Evolutionary conservation across 2,113 vertebrate genomes (phyloP).

Genomic region (Pachyramphus minor): DNA sequence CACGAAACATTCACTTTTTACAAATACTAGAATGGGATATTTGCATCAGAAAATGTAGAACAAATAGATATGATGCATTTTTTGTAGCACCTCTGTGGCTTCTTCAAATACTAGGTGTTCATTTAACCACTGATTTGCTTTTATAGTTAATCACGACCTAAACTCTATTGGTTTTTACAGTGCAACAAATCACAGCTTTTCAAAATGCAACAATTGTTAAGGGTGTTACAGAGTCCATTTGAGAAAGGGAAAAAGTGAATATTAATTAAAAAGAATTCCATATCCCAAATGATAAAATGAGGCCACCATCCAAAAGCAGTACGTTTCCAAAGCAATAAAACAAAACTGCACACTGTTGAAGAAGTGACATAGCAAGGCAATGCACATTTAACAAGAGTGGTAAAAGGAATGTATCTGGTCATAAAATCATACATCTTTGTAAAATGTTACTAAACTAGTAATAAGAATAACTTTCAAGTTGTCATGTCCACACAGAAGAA

Average conservation of each 20-base stretch:
- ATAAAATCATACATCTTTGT: slow-evolving; percentile 20
- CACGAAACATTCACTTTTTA: neutral
- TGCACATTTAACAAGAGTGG: neutral
- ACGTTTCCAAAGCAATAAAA: neutral
- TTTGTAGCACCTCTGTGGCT: neutral
- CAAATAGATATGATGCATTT: neutral
- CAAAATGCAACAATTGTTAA: neutral
- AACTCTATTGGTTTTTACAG: neutral
- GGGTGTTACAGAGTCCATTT: neutral
- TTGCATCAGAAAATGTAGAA: neutral
- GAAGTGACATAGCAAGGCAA: neutral
- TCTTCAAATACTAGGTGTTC: neutral
- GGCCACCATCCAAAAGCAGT: neutral
- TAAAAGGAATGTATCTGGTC: neutral
- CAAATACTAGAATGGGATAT: neutral
- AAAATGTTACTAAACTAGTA: neutral
- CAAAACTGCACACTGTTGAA: neutral
- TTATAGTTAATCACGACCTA: neutral
- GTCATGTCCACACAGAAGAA: neutral
- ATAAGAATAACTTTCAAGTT: neutral
- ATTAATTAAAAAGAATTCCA: neutral
- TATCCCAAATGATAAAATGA: neutral
- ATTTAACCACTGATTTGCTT: neutral
- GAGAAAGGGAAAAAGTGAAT: neutral
- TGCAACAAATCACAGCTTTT: neutral